phyloP scores from a whole-genome alignment of 1,140 invertebrate species.

The Lysiphlebus fabarum region DNA sequence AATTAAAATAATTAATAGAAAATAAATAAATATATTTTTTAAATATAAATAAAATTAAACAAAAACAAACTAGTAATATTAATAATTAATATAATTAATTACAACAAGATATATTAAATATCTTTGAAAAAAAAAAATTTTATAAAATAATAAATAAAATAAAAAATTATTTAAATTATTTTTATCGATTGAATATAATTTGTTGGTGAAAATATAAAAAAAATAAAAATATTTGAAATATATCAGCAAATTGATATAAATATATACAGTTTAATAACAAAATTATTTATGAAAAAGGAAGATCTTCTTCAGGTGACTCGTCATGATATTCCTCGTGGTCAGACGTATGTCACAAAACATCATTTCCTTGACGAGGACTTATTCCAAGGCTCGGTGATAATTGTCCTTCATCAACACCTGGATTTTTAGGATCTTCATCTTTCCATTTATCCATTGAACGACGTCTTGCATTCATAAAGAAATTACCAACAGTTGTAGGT shows the following conservation, averaged over 20 bases:
- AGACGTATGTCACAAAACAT: slow-evolving; percentile 57
- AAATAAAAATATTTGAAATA: no score
- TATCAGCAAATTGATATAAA: slow-evolving; percentile 4
- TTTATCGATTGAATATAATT: no score
- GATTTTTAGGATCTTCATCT: slow-evolving; percentile 74
- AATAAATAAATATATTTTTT: no score
- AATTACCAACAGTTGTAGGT: slow-evolving; percentile 98
- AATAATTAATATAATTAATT: no score
- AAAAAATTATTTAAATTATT: no score
- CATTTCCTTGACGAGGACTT: slow-evolving; percentile 49
- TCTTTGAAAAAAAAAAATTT: no score
- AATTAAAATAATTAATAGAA: no score
- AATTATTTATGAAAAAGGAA: slow-evolving; percentile 50
- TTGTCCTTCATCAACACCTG: slow-evolving; percentile 50
- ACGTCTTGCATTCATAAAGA: slow-evolving; percentile 99
- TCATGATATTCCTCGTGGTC: slow-evolving; percentile 57
- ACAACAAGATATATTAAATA: no score
- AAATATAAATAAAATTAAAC: no score
- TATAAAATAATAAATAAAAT: no score
- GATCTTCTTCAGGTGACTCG: slow-evolving; percentile 53
- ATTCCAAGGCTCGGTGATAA: slow-evolving; percentile 53
- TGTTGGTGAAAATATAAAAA: neutral
- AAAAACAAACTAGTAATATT: no score
- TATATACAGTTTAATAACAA: slow-evolving; percentile 10
- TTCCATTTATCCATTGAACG: slow-evolving; percentile 99